Base-by-base conservation (phyloP, 2,888 invertebrate genomes). In the Mythimna albipuncta region DNA sequence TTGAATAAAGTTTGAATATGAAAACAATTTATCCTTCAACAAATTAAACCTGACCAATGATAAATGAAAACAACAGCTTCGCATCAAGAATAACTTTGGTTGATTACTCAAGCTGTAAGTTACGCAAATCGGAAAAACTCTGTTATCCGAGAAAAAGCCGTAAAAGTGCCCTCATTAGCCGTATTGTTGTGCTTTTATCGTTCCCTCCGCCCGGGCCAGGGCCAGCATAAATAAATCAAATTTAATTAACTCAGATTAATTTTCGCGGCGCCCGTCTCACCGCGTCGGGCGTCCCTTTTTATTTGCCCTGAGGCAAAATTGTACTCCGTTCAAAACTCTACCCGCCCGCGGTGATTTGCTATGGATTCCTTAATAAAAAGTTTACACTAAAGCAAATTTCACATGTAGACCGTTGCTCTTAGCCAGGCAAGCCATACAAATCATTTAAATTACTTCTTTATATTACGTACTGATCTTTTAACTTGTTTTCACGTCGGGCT, bases 241-340 rank as follows among this genome's bases (percentile, higher is more conserved):
- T 95, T 96, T 96, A 96, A 96, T 96, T 96, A 96, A 96, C 96
- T 94, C 92, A 94, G 94, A 96, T 96, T 96, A 96, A 96, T 96
- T 96, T 95, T 94, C 95, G 92, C 94, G 91, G 93, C 91, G 88
- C 91, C 91, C 91, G 89, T 91, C 87, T 88, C 88, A 76, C 89
- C 89, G 88, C 88, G 86, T 79, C 82, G 76, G 81, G 84, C 91
- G 90, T 92, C 94, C 94, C 94, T 94, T 95, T 95, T 95, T 94
- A 94, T 94, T 93, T 90, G 92, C 93, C 94, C 91, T 85, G 86
- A 92, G 91, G 92, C 91, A 91, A 93, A 93, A 92, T 91, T 92
- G 86, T 87, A 85, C 84, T 91, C 89, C 84, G 89, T 89, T 89
- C 91, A 90, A 92, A 93, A 91, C 90, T 92, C 91, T 87, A 87